Evolutionary conservation across 2,888 invertebrate species (phyloP), one percentile per base, ranked within the genome.

Genomic region (Poecilus cupreus): DNA sequence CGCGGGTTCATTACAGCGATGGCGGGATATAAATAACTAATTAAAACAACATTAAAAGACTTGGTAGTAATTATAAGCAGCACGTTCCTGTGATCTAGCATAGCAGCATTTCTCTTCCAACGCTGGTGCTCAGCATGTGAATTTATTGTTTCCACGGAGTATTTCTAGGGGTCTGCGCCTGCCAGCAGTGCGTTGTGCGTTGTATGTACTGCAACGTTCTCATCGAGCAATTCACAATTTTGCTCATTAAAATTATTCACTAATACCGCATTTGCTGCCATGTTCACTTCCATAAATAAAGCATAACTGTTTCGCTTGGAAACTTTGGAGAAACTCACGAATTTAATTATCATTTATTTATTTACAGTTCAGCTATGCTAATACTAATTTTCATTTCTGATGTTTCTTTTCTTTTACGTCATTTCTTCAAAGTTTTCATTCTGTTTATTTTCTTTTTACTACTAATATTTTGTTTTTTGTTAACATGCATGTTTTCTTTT

Each of bases 401-500:
- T 37, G n/a, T 16, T 51, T 10, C 16, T 10, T 37, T 68, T 68
- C n/a, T n/a, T n/a, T n/a, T n/a, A n/a, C n/a, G n/a, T n/a, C 18
- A 68, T 68, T 37, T 68, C 64, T 68, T 68, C 64, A 68, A 68
- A 68, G 64, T 68, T 68, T 68, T 68, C 64, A 37, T 18, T 16
- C 32, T 68, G 64, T 37, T n/a, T n/a, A n/a, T n/a, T n/a, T n/a
- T n/a, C 32, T 26, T 26, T 2, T 26, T 26, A 3, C 26, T 26
- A 26, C 26, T 32, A 32, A 32, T 8, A 32, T 32, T 6, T 8
- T 32, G 32, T 32, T 6, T 2, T 32, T 32, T 1, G 8, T 32
- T 6, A 32, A 6, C 4, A 32, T 32, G 32, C 32, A 32, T 32
- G 32, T 32, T 32, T 32, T 32, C 1, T 32, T 32, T 32, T 3